Base-by-base conservation (phyloP, 37 sponge, comb jelly and placozoan genomes). In the Agelas oroides region DNA sequence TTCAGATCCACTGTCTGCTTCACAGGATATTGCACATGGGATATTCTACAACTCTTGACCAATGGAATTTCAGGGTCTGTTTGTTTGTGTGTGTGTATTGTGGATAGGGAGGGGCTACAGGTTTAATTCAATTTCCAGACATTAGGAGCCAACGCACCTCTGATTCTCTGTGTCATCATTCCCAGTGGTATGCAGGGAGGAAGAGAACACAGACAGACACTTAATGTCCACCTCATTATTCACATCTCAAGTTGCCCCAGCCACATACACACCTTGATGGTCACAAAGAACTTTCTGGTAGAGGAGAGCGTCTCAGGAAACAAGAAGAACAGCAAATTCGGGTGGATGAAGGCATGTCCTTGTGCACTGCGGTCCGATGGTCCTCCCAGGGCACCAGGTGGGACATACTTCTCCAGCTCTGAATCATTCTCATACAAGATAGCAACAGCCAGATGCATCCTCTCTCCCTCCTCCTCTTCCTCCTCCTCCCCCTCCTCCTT, bases 291-390 rank as follows among this genome's bases (percentile, higher is more conserved):
- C 0, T n/a, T 15, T 2, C 79, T 76, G 20, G 84, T 61, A 12
- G 72, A 39, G 12, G 84, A 53, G 27, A 89, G 84, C 13, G 89
- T 89, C 61, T 89, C 89, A 19, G 83, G 89, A 53, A 72, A 89
- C 36, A 89, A 73, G 61, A 23, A 89, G 70, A 77, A 89, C 14
- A 89, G 61, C 35, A 89, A 54, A 36, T 83, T 78, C 0, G 89
- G 89, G 32, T 89, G 89, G 14, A 89, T 31, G 60, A 71, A 89
- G 35, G 84, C 84, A 20, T 58, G 18, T 1, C 62, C 35, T 33
- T 80, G 80, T 53, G 30, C 87, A 40, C 32, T 71, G 14, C 30
- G 6, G 2, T 24, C 60, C n/a, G 41, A 78, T 0, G 52, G 28
- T 37, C 20, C 5, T 1, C 84, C 84, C 23, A 70, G 63, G 1